Base-by-base conservation (phyloP, 2,888 invertebrate genomes). In the Petrolisthes manimaculis region DNA sequence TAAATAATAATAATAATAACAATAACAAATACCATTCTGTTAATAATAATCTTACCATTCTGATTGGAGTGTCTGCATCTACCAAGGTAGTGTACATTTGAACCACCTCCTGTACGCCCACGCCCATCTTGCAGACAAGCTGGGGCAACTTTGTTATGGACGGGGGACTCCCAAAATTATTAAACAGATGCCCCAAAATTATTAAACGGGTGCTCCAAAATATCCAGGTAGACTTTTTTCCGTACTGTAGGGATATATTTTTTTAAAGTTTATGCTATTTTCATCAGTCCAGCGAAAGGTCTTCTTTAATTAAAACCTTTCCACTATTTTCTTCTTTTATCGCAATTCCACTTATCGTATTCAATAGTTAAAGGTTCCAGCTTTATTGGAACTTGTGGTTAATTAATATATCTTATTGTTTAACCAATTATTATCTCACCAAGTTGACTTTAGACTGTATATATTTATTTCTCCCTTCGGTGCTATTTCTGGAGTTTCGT, bases 101-200 rank as follows among this genome's bases (percentile, higher is more conserved):
- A 37, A 82, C 82, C 82, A 82, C 82, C 14, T 82, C 69, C 67
- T 82, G 82, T 69, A 82, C 82, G 37, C 82, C 82, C 82, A 82
- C 82, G 69, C 82, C 82, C 82, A 82, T 82, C 51, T 69, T 82
- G 37, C 24, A 56, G 82, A 6, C 8, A n/a, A 37, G 69, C 67
- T 53, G 82, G 82, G 82, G 82, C n/a, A 82, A 51, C 82, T 82
- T 82, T 67, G 69, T 67, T 69, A 82, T 37, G 53, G 82, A 51
- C n/a, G 51, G 82, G 51, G 82, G 69, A n/a, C 18, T 71, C n/a
- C 14, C 6, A n/a, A 71, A n/a, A n/a, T n/a, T 8, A 21, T 18
- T 6, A 21, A 21, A n/a, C 8, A 2, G 14, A 3, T 8, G 21
- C 6, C 8, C 21, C 14, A 21, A n/a, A 21, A 71, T 37, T 37